Evolutionary conservation across 1,140 invertebrate species (phyloP), one percentile per base, ranked within the genome.

Genomic region (Heliconius eleuchia): DNA sequence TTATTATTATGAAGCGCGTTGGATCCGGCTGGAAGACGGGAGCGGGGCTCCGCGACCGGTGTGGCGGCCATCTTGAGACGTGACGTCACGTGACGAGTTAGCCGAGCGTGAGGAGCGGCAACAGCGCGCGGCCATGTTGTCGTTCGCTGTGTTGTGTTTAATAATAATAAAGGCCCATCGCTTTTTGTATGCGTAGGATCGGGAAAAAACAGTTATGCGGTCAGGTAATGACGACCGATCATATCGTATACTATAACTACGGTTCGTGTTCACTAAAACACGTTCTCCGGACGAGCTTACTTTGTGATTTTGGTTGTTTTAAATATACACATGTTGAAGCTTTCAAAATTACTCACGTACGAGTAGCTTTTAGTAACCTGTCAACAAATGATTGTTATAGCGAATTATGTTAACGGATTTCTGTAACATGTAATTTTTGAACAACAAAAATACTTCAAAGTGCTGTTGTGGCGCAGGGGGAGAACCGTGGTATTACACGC

Each of bases 71-170:
- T 93, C 91, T 94, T 94, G 92, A 94, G 92, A 94, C 91, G 91
- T 94, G 93, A 94, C 93, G 93, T 94, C 93, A 94, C 93, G 91
- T 94, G 93, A 94, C 93, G 93, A 94, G 91, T 93, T 90, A 93
- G 89, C 89, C 88, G 89, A 91, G 87, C 88, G 87, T 82, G 88
- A 90, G 85, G 86, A 27, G 83, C 85, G 92, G 92, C 92, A 94
- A 93, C 92, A 87, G 85, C 89, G 91, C 92, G 75, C 74, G 55
- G 87, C 88, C 77, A 85, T 84, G 90, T 92, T 91, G 88, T 89
- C 87, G 86, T 84, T 91, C 86, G 85, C 92, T 89, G 76, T 90
- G 90, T 92, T 90, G 89, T 94, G 89, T 87, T 91, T 90, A 90
- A 92, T 91, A 91, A 92, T 92, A 90, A 91, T 91, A 83, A 85